Evolutionary conservation across 2,113 vertebrate genomes (phyloP), one percentile per base, ranked within the genome.

Genomic region (Coryphaenoides rupestris): DNA sequence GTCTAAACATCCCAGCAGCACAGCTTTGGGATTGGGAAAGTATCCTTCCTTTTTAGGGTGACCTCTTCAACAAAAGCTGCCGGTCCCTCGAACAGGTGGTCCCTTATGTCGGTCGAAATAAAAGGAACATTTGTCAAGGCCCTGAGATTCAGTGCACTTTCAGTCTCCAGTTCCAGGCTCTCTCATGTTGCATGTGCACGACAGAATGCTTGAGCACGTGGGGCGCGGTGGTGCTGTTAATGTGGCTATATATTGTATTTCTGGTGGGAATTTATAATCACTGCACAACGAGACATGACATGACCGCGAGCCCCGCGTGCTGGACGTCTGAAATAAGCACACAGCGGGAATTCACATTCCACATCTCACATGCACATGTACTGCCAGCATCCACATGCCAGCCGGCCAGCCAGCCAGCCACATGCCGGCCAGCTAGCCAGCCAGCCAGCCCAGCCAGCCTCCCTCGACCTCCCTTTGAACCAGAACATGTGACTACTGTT

Each of bases 61-160:
- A 89, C 86, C 84, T 74, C 80, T 75, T 72, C 65, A 87, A 91
- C 87, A 89, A 90, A 89, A 84, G 85, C 84, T 77, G 75, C 73
- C 81, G 85, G 81, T 82, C 83, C 82, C 71, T 82, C 47, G 74
- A 91, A 92, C 90, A 92, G 90, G 89, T 90, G 89, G 88, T 73
- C 74, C 79, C 86, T 85, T 84, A 80, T 85, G 86, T 74, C 69
- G 66, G 53, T 40, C 33, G 62, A 77, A 75, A 89, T 89, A 87
- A 85, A 89, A 66, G 83, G 70, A 80, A 77, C 86, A 89, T 89
- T 90, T 91, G 87, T 88, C 66, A 59, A 28, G 65, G 55, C 68
- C 75, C 67, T 68, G 70, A 74, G 69, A 84, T 82, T 75, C 68
- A 23, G 67, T 73, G 58, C 73, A 16, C 47, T 17, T 69, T 78